A percentile compares a stretch with the other conserved stretches of the same genome.
Evolutionary conservation across 2,113 vertebrate genomes (phyloP).

Genomic region (Dermatemys mawii): DNA sequence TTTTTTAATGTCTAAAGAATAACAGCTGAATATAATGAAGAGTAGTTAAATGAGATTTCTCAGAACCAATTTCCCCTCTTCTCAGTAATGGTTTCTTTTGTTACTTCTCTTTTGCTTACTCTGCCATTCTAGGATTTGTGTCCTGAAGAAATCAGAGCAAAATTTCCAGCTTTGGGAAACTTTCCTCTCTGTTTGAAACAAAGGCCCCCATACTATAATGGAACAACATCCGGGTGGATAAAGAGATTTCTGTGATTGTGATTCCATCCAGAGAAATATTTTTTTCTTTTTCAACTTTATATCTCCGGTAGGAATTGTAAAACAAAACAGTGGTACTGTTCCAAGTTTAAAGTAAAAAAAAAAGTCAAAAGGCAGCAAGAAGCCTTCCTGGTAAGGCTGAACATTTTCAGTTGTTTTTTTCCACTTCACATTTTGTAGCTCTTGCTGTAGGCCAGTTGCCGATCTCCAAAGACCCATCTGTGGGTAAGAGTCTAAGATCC

Average conservation of each 20-base stretch:
- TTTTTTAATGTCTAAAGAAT: neutral
- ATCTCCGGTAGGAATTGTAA: neutral
- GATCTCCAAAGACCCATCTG: neutral
- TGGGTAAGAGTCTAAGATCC: neutral
- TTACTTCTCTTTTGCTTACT: neutral
- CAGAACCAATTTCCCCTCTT: neutral
- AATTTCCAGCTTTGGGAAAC: constrained; percentile 25
- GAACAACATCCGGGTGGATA: neutral
- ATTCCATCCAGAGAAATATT: neutral
- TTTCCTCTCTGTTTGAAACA: neutral
- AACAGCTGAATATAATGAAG: neutral
- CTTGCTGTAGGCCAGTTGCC: neutral
- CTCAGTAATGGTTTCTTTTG: neutral
- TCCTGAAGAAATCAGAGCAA: neutral
- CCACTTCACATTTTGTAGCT: neutral
- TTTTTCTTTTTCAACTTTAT: neutral
- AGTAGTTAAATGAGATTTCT: neutral
- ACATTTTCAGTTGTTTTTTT: neutral
- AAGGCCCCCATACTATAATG: constrained; percentile 3
- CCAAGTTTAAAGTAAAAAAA: neutral
- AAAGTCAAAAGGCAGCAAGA: neutral
- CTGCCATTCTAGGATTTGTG: neutral
- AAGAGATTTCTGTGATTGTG: neutral
- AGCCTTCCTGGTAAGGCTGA: constrained; percentile 5
- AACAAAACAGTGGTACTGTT: constrained; percentile 27